Base-by-base conservation (phyloP, 2,797 vertebrate species). In the Pipistrellus pipistrellus region DNA sequence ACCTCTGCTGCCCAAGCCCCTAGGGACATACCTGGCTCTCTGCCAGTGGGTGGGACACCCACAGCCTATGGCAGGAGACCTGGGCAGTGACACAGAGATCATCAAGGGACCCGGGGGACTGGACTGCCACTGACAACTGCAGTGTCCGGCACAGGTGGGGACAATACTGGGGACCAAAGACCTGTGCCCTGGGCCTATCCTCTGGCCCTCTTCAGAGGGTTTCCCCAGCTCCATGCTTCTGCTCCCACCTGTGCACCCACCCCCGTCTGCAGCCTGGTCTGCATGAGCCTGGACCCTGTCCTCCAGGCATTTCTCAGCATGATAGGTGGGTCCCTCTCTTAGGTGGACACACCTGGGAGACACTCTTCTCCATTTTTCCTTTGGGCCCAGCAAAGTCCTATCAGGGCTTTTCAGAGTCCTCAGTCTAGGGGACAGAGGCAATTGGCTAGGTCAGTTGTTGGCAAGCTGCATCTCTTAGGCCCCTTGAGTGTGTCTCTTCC, bases 141-240 rank as follows among this genome's bases (percentile, higher is more conserved):
- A 27, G 0, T 18, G 0, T 20, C 32, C 4, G 17, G 25, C 27
- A 32, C 20, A 25, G 9, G 11, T 69, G 27, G 13, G 57, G 18
- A 35, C 6, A 44, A 25, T 4, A 17, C 35, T 9, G 18, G 9
- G 15, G 21, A 46, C 8, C 32, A 10, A 44, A 44, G 25, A 15
- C 44, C 2, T 4, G 11, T 44, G 21, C 15, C 1, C 3, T 3
- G 2, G 3, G 3, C 18, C 4, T 27, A 0, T 4, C 27, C 32
- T 41, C 8, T 12, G 13, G 3, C 4, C 3, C 30, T 8, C 5
- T 35, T 21, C 72, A 20, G 10, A 73, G 35, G 9, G 2, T 15
- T 18, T 11, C 23, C 20, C 17, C 30, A 30, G 21, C 25, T 86
- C 15, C 17, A 9, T 0, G 15, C 2, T 62, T 23, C 75, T 5